phyloP scores from a whole-genome alignment of 2,888 invertebrate genomes.

The Mesorhabditis spiculigera region DNA sequence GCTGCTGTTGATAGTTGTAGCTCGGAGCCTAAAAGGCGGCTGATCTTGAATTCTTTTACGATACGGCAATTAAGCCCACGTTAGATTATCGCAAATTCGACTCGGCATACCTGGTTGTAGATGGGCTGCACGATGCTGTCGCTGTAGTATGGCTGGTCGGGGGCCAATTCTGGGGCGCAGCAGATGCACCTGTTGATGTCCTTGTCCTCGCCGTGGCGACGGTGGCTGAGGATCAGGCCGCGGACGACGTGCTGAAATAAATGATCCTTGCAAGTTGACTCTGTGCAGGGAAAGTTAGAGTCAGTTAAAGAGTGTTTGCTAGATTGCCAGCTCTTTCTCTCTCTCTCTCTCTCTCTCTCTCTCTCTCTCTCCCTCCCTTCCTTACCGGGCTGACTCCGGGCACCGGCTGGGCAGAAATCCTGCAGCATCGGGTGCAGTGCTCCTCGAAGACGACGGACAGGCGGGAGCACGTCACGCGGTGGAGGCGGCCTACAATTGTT shows the following conservation, averaged over 20 bases:
- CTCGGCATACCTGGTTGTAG: neutral
- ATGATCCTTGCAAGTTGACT: neutral
- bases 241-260: neutral
- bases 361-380: neutral
- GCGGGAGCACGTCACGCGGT: conserved; percentile 5
- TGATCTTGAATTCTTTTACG: no score
- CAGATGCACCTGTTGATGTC: neutral
- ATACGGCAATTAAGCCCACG: no score
- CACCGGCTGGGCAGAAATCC: conserved; percentile 2
- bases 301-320: no score
- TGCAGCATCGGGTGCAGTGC: neutral
- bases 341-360: no score
- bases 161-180: neutral
- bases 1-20: no score
- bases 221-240: neutral
- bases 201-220: neutral
- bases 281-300: no score
- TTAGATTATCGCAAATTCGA: no score
- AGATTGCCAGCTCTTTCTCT: no score
- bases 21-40: no score
- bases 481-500: neutral
- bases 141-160: neutral
- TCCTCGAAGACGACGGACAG: neutral
- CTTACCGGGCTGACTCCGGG: neutral
- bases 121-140: neutral